phyloP scores from a whole-genome alignment of 2,888 invertebrate genomes.

The Drosophila helvetica region DNA sequence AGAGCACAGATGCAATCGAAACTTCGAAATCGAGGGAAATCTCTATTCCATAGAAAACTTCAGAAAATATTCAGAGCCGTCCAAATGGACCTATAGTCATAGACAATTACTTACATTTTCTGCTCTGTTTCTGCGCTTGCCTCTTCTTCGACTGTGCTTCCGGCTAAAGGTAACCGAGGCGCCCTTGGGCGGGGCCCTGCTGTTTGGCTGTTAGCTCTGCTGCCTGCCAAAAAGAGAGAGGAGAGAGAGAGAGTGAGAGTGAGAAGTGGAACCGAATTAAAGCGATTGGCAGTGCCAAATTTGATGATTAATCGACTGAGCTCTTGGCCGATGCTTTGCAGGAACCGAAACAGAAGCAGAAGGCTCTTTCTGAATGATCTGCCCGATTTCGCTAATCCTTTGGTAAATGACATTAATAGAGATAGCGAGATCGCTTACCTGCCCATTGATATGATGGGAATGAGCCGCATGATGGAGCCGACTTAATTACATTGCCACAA shows the following conservation, averaged over 20 bases:
- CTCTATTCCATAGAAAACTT: constrained; percentile 34
- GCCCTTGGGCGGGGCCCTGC: constrained; percentile 75
- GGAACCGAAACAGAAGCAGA: constrained; percentile 34
- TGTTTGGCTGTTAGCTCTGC: constrained; percentile 70
- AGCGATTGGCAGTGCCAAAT: constrained; percentile 59
- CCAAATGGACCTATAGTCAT: too few species aligned
- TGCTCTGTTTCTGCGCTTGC: constrained; percentile 15
- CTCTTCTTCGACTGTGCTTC: constrained; percentile 14
- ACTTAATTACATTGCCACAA: constrained; percentile 65
- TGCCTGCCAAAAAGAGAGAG: constrained; percentile 54
- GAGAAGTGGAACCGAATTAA: constrained; percentile 8
- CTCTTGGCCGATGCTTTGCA: too few species aligned
- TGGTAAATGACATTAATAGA: constrained; percentile 29
- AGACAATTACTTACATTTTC: constrained; percentile 60
- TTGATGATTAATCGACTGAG: constrained; percentile 72
- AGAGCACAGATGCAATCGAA: constrained; percentile 45
- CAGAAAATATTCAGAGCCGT: constrained; percentile 7
- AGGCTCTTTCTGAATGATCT: constrained; percentile 2
- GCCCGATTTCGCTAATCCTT: constrained; percentile 1
- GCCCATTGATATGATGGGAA: constrained; percentile 55
- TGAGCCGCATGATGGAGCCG: constrained; percentile 43
- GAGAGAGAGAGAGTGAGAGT: not conserved
- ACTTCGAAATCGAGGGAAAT: constrained; percentile 31
- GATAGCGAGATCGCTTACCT: constrained; percentile 37
- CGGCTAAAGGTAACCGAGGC: constrained; percentile 73